Percentiles rank a stretch among this genome's conserved stretches.
Conservation (phyloP, 1,140 invertebrate genomes). For the Heterodera schachtii region DNA sequence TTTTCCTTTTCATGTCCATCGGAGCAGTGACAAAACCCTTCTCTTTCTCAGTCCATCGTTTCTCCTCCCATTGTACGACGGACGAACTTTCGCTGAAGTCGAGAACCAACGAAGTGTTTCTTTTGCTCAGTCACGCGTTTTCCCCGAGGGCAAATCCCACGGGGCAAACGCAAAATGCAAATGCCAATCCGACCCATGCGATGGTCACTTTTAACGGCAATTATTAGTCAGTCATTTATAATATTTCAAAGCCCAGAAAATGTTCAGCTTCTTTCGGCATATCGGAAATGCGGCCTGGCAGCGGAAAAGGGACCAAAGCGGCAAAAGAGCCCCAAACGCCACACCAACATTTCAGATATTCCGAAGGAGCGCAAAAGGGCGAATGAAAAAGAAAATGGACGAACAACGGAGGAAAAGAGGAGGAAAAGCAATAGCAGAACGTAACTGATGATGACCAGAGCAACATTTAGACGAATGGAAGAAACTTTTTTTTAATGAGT, state of each 20-base stretch:
- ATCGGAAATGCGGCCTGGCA: slow-evolving; percentile 32
- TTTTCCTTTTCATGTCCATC: not conserved
- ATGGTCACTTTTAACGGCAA: not conserved
- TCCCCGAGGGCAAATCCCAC: slow-evolving; percentile 4
- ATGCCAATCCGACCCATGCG: not conserved
- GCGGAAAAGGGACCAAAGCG: not conserved
- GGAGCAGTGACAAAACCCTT: slow-evolving; percentile 9
- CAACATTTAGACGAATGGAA: not conserved
- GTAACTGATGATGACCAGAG: too few species aligned
- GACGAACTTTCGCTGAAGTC: not conserved
- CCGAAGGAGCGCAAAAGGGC: not conserved
- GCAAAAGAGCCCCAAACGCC: not conserved
- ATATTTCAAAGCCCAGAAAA: not conserved
- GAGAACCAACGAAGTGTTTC: not conserved
- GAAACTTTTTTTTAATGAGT: too few species aligned
- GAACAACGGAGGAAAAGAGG: not conserved
- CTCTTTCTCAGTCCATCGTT: too few species aligned
- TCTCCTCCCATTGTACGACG: not conserved
- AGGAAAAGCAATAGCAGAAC: not conserved
- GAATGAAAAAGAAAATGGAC: not conserved
- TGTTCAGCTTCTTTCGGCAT: slow-evolving; percentile 18
- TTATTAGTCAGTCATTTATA: not conserved
- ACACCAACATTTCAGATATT: slow-evolving; percentile 42
- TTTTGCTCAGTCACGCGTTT: not conserved
- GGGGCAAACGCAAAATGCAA: not conserved